Evolutionary conservation across 2,113 vertebrate genomes (phyloP), one percentile per base, ranked within the genome.

Genomic region (Abramis brama): DNA sequence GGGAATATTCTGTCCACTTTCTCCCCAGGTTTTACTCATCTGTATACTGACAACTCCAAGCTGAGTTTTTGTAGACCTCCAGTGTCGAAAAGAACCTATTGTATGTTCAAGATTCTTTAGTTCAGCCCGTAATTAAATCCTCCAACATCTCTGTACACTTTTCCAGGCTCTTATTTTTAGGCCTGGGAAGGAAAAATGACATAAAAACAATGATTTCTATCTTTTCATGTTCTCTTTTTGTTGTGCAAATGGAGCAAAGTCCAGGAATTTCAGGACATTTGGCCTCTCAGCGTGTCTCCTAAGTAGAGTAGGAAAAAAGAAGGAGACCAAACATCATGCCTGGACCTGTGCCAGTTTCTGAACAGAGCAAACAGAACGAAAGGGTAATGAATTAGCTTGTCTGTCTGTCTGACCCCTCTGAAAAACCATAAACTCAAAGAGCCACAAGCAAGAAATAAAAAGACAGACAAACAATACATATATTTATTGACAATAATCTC

Each of bases 211-310:
- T 47, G 39, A 80, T 79, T 76, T 76, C 52, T 85, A 79, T 59
- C 36, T 30, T 71, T 80, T 68, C 36, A 50, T 39, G 36, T 71
- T n/a, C 59, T 6, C 77, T 84, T 71, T 84, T 77, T 88, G 39
- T 77, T n/a, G 21, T 76, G 70, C 75, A 85, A 85, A 84, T 85
- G 71, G 77, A 70, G 59, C 77, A 86, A 86, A 77, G 43, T 86
- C 47, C 66, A 81, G 77, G 77, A 88, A 86, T 84, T 88, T 74
- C 70, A 77, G 27, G 47, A 80, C 85, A 84, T 88, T 88, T 78
- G 83, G 85, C 45, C 68, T 84, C 76, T 57, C 27, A 77, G 60
- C 55, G n/a, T 75, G 59, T 64, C 68, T 62, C 47, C 6, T 57
- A 79, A 75, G 78, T 82, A 74, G 75, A 60, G 25, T 15, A 27